Evolutionary conservation across 2,113 vertebrate species (phyloP).

Genomic region (Leucopsar rothschildi): DNA sequence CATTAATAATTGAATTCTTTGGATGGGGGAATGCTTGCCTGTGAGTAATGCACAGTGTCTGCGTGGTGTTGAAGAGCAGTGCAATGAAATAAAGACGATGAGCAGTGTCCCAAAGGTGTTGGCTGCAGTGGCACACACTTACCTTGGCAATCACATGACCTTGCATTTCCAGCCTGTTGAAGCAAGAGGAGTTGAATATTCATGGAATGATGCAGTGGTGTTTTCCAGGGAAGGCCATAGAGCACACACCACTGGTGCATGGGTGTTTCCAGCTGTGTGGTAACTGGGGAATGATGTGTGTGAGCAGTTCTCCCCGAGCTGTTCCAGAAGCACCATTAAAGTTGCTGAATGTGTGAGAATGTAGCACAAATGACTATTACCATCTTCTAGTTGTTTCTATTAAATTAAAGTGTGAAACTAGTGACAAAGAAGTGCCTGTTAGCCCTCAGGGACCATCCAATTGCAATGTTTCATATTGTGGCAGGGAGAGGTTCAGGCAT

Average conservation of each 20-base stretch:
- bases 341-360: conserved; percentile 47
- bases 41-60: background rate
- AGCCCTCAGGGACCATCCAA: conserved; percentile 57
- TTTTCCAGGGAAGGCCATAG: background rate
- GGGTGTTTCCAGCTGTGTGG: background rate
- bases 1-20: background rate
- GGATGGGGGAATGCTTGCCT: background rate
- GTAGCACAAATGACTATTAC: conserved; percentile 31
- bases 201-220: background rate
- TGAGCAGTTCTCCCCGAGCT: background rate
- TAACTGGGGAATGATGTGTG: background rate
- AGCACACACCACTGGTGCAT: background rate
- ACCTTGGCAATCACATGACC: background rate
- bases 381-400: conserved; percentile 41
- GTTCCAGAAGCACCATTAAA: background rate
- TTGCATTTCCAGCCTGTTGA: background rate
- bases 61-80: background rate
- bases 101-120: background rate
- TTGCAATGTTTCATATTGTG: conserved; percentile 58
- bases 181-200: conserved; percentile 62
- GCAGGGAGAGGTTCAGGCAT: conserved; percentile 96
- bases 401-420: conserved; percentile 50
- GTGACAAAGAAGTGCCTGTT: conserved; percentile 41
- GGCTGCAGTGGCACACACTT: background rate
- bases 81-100: background rate